Conservation (phyloP, 2,113 vertebrate genomes). For the Marmota monax region DNA sequence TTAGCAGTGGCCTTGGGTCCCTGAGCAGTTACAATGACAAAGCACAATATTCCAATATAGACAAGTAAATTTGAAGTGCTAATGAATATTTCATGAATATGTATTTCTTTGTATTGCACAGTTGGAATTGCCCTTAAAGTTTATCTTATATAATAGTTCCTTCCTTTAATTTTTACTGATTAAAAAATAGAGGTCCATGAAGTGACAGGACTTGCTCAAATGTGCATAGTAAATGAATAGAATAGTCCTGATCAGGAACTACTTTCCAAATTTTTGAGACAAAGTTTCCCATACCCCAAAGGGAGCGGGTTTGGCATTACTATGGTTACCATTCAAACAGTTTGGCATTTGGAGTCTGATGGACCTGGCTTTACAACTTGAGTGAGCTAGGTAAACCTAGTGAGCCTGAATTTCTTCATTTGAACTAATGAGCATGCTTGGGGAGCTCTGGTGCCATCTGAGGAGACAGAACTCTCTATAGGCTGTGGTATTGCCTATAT, state of each 20-base stretch:
- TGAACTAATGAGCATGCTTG: neutral
- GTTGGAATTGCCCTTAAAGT: neutral
- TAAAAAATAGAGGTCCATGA: conserved; percentile 26
- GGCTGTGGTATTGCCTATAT: neutral
- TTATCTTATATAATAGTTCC: conserved; percentile 6
- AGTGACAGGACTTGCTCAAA: neutral
- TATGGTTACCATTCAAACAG: neutral
- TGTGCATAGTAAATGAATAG: neutral
- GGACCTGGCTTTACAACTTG: neutral
- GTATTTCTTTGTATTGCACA: neutral
- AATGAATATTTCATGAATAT: conserved; percentile 42
- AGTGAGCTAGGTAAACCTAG: neutral
- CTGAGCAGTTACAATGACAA: conserved; percentile 34
- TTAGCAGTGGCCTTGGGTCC: neutral
- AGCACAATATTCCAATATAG: conserved; percentile 18
- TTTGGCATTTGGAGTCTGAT: neutral
- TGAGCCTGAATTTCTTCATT: conserved; percentile 24
- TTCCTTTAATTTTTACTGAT: conserved; percentile 31
- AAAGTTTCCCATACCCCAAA: neutral
- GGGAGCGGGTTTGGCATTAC: neutral
- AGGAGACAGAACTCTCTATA: neutral
- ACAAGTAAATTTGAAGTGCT: neutral
- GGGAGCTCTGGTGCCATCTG: neutral
- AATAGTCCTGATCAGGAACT: neutral
- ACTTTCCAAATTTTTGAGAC: neutral